Base-by-base conservation (phyloP, 2,113 vertebrate genomes). In the Cryptomyrus ogoouensis region DNA sequence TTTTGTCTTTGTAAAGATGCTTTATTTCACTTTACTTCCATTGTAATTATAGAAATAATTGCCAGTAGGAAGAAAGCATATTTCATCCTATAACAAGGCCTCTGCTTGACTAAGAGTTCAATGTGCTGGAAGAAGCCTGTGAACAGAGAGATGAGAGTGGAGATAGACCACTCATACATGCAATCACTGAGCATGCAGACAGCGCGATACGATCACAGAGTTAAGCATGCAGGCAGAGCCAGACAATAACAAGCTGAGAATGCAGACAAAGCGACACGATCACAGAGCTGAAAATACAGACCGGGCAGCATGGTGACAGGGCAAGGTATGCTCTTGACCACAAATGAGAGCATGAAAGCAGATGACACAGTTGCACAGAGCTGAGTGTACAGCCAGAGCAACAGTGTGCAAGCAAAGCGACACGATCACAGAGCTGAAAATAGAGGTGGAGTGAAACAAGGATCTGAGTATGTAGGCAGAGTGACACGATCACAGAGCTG, bases 21-120 rank as follows among this genome's bases (percentile, higher is more conserved):
- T 52, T 86, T 86, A 50, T 86, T 52, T 86, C 77, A 83, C 77
- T 21, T 83, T 42, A 19, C 35, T 42, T 83, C 77, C 42, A 44
- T 50, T 50, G 49, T 86, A 86, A 86, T 86, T 70, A 70, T 50
- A 86, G 47, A 83, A 83, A 83, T 83, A 27, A 39, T 42, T 44
- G 35, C 39, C 19, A 27, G 6, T 83, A 8, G 42, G 42, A 83
- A 83, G 15, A 44, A 21, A 42, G 42, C 42, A 39, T 44, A 83
- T 24, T 86, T 50, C n/a, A 86, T 50, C 47, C n/a, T 24, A 35
- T 86, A 86, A 86, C 47, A 27, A 50, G 84, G 46, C 47, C 84
- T 31, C 84, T 17, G 35, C 84, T 31, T 50, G 44, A 52, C 84
- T 86, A 50, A 86, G 83, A 84, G 83, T 44, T 84, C 83, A 46